These are phyloP conservation scores for Astropecten irregularis DNA, from an alignment of 53 echinoderm and acorn worm genomes.

Conservation along the genomic window DNA sequence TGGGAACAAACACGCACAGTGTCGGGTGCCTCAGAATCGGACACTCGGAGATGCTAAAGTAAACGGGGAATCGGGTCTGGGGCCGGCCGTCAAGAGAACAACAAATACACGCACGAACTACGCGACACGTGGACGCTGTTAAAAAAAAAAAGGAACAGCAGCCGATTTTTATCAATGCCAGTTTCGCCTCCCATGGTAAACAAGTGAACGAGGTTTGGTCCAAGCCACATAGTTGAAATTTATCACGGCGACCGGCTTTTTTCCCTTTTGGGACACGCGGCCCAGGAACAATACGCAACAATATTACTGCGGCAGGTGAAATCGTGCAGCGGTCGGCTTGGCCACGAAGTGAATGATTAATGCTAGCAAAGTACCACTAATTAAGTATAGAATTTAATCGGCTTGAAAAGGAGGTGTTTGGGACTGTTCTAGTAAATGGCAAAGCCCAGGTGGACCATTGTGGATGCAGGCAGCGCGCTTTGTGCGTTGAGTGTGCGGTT, in stretches of 20 bases:
- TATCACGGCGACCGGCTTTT: constrained; percentile 66
- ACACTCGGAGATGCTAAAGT: constrained; percentile 46
- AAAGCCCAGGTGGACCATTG: constrained; percentile 44
- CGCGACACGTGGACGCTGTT: constrained; percentile 75
- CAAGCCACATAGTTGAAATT: constrained; percentile 68
- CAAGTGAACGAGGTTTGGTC: constrained; percentile 61
- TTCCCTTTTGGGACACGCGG: constrained; percentile 70
- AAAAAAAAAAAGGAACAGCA: constrained; percentile 59
- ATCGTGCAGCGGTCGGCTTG: constrained; percentile 44
- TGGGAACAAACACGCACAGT: constrained; percentile 70
- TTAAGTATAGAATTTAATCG: constrained; percentile 88
- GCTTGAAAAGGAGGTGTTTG: constrained; percentile 81
- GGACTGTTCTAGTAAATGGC: constrained; percentile 55
- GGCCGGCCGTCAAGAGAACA: constrained; percentile 56
- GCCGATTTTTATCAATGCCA: constrained; percentile 74
- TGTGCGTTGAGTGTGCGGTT: constrained; percentile 39
- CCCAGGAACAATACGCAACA: constrained; percentile 77
- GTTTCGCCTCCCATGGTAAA: constrained; percentile 75
- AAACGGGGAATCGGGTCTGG: constrained; percentile 42
- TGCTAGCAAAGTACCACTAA: constrained; percentile 87
- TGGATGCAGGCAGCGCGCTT: constrained; percentile 15
- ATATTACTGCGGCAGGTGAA: constrained; percentile 81
- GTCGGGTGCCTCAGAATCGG: constrained; percentile 26
- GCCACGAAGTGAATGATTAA: constrained; percentile 82
- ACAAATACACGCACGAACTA: constrained; percentile 80